Percentiles rank a stretch among this genome's conserved stretches.
phyloP scores from a whole-genome alignment of 2,888 invertebrate species.

The Dermolepida albohirtum region DNA sequence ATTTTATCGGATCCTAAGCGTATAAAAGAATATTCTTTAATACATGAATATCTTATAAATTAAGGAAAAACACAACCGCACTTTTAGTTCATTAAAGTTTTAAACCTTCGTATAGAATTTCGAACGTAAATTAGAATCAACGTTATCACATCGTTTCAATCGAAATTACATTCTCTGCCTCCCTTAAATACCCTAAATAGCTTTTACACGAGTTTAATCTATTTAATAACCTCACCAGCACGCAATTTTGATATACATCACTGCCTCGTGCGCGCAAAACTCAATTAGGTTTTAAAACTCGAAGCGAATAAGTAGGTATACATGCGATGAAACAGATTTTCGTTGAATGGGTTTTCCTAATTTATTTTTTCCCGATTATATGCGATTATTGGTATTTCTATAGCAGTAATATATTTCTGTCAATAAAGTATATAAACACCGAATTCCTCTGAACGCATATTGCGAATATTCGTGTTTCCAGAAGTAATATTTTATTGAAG shows the following conservation, averaged over 20 bases:
- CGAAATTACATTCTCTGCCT: conserved; percentile 40
- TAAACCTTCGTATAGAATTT: not conserved
- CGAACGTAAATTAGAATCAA: conserved; percentile 10
- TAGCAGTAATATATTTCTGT: too few species aligned
- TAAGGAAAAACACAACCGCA: not conserved
- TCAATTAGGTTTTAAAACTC: conserved; percentile 16
- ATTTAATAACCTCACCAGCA: conserved; percentile 53
- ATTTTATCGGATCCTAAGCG: too few species aligned
- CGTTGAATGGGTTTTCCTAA: too few species aligned
- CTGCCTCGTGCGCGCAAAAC: conserved; percentile 10
- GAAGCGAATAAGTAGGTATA: conserved; percentile 19
- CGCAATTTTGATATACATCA: conserved; percentile 46
- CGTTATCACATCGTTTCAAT: conserved; percentile 29
- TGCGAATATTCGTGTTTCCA: too few species aligned
- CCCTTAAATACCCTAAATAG: conserved; percentile 56
- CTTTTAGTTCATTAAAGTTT: not conserved
- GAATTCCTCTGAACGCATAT: too few species aligned
- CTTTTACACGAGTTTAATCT: conserved; percentile 56
- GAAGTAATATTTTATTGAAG: too few species aligned
- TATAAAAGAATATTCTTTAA: too few species aligned
- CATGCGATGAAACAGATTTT: too few species aligned
- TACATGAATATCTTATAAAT: too few species aligned
- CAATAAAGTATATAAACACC: too few species aligned
- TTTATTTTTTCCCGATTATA: too few species aligned
- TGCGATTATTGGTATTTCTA: too few species aligned